Percentiles rank a stretch among this genome's conserved stretches.
phyloP scores from a whole-genome alignment of 2,888 invertebrate genomes.

The Flabesymbios commensalis region DNA sequence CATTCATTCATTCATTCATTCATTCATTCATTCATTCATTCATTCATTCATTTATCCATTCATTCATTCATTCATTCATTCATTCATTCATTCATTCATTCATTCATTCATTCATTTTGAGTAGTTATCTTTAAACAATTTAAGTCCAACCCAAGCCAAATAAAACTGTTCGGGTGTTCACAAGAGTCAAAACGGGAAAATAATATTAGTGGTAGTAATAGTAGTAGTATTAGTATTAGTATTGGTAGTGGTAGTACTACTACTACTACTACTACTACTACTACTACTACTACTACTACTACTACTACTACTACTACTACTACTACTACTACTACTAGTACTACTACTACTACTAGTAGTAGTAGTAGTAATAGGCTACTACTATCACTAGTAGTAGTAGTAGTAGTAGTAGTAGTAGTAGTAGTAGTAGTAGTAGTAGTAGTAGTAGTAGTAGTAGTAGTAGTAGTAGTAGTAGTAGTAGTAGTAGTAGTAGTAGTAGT shows the following conservation, averaged over 20 bases:
- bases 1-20: too few relatives aligned
- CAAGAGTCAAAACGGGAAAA: neutral
- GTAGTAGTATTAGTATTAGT: too few relatives aligned
- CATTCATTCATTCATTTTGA: too few relatives aligned
- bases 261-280: conserved; percentile 14
- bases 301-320: conserved; percentile 10
- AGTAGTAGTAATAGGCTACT: neutral
- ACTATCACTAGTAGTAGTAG: neutral
- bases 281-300: conserved; percentile 12
- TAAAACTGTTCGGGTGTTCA: too few relatives aligned
- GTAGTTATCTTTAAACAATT: too few relatives aligned
- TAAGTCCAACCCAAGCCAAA: too few relatives aligned
- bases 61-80: too few relatives aligned
- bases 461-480: neutral
- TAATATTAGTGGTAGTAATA: neutral
- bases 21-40: too few relatives aligned
- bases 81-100: too few relatives aligned
- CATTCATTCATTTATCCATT: too few relatives aligned
- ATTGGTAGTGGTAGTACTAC: conserved; percentile 21
- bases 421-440: neutral
- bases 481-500: neutral
- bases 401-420: neutral
- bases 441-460: neutral
- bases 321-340: conserved; percentile 9
- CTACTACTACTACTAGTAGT: neutral